Base-by-base conservation (phyloP, 2,888 invertebrate genomes). In the Euzophera pinguis region DNA sequence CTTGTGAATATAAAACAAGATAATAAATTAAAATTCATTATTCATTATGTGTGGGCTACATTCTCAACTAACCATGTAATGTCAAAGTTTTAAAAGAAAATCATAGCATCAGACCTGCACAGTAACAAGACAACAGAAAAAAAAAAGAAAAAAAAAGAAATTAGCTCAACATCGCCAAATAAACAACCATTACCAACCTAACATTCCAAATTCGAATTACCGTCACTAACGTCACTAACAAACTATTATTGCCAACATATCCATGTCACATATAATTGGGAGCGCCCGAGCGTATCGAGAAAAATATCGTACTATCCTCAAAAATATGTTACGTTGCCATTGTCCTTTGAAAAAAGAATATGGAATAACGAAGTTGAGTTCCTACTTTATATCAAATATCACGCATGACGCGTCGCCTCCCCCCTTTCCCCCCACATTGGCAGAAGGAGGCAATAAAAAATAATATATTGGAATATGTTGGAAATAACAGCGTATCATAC, bases 401-500 rank as follows among this genome's bases (percentile, higher is more conserved):
- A 90, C 86, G 90, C 88, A 89, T 89, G 89, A 86, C 86, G 83
- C 82, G 73, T 73, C 75, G 66, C 70, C 73, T 75, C 75, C 80
- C 78, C 63, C 73, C n/a, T n/a, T n/a, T n/a, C 71, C 63, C 69
- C 45, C 1, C 42, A 27, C n/a, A 12, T 10, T 61, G 48, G 57
- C n/a, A n/a, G n/a, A 77, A 80, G 84, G 73, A 77, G 84, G 89
- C 87, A 89, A 91, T 91, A 91, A 91, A 91, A 91, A 90, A 91
- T 91, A 91, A 91, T 90, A 91, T 91, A 91, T 91, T 90, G 91
- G 90, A 91, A 90, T 91, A 90, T 90, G 90, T 88, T 91, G 89
- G 87, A 87, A 89, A 90, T 90, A 90, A 90, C 90, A 86, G 83
- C 81, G 90, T 89, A 90, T 88, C 87, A 90, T 89, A 84, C 81